Evolutionary conservation across 1,140 invertebrate genomes (phyloP), one percentile per base, ranked within the genome.

Genomic region (Bombus vancouverensis): DNA sequence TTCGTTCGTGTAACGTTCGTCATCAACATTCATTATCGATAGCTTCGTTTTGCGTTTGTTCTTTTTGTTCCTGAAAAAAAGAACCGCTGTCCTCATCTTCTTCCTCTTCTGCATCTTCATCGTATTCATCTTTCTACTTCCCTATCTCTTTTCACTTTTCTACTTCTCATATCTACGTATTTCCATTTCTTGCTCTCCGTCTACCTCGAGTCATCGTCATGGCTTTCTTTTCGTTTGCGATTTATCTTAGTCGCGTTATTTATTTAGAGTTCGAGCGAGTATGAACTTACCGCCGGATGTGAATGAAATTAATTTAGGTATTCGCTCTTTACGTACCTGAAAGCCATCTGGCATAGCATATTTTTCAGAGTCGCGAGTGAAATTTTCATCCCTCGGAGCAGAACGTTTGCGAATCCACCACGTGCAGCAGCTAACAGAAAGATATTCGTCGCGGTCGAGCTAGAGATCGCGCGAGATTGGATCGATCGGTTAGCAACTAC

Each of bases 261-360:
- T 85, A 70, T 59, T 75, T 87, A 32, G 37, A 75, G 62, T 74
- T 76, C 53, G 84, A 76, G 78, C 84, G 74, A 78, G 79, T 37
- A 66, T 57, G 62, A 71, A 77, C 76, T 59, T 57, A 32, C 73
- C 77, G 87, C 77, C 87, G 82, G 57, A 66, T 32, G 47, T 70
- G 83, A 37, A 74, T 78, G 79, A 81, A 83, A 88, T 89, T 89
- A 80, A 88, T 89, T 89, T 86, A 90, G 87, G 83, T 82, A 66
- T 90, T 83, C 66, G 83, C 87, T 90, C 47, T 79, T 88, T 83
- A 83, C 88, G 92, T 93, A 93, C 93, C 93, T 93, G 93, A 94
- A 92, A 93, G 92, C 92, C 92, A 93, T 92, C 90, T 88, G 89
- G 88, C 76, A 74, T 77, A 82, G 79, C 76, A 32, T 68, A 77